A percentile compares a stretch with the other conserved stretches of the same genome.
These are phyloP conservation scores for Trachemys scripta DNA, from an alignment of 2,113 vertebrate genomes.

Conservation along the genomic window DNA sequence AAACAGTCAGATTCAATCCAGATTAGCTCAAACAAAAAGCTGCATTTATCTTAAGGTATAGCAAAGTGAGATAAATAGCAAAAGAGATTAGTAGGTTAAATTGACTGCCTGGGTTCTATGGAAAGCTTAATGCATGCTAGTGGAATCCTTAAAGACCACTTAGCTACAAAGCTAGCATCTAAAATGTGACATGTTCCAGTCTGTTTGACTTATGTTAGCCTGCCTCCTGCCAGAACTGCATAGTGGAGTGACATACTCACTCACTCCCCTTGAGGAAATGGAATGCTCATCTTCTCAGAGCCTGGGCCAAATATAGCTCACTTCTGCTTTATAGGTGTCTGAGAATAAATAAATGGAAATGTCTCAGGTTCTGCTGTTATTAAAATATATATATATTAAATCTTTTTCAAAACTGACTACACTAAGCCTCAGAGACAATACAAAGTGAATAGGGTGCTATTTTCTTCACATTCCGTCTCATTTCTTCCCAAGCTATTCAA, in stretches of 20 bases:
- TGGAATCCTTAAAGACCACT: background rate
- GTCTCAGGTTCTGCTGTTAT: no score
- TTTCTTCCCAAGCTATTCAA: background rate
- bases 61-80: background rate
- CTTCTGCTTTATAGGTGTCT: background rate
- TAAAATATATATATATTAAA: background rate
- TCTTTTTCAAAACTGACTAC: background rate
- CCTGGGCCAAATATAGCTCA: background rate
- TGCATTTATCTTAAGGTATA: background rate
- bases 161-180: background rate
- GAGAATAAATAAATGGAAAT: background rate
- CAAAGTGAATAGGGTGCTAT: background rate
- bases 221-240: background rate
- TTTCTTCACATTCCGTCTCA: background rate
- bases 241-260: background rate
- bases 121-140: background rate
- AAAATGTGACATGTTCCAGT: background rate
- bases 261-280: background rate
- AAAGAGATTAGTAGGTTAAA: background rate
- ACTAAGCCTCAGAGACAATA: background rate
- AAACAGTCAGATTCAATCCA: background rate
- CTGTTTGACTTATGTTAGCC: background rate
- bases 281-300: background rate
- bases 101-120: accelerated
- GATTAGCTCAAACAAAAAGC: background rate